Evolutionary conservation across 2,113 vertebrate genomes (phyloP), one percentile per base, ranked within the genome.

Genomic region (Tachysurus vachellii): DNA sequence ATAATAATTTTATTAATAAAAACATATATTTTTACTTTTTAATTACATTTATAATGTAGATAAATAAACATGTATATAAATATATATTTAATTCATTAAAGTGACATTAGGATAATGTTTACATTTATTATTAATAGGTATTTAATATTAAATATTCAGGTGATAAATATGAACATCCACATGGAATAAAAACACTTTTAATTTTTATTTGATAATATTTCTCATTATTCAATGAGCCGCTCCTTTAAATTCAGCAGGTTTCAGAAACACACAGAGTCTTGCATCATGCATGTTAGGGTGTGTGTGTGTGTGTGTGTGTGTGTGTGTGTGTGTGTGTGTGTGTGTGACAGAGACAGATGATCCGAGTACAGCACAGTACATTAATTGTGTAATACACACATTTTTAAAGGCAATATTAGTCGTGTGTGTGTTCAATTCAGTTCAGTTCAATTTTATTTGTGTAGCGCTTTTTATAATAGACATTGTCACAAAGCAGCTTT

Each of bases 231-330:
- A 31, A 16, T 1, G 56, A 61, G n/a, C 68, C 31, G 77, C 17
- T 66, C n/a, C 62, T 71, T 86, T 54, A 82, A 71, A 61, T 71
- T 28, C 66, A 68, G 59, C 47, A 36, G 75, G 79, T 87, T 87
- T 82, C 85, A 87, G 54, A 47, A 70, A 42, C 85, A 80, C 64
- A 57, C 47, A 0, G 26, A 70, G 47, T 81, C 77, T 82, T 87
- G 75, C 80, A 87, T 87, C 85, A 83, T 70, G 70, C 19, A 54
- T 86, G 66, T 70, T 31, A 36, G 59, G 7, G 73, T 79, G 44
- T 64, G 73, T 79, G 28, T 57, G 75, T 77, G 36, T 73, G 70
- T 44, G 36, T 21, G 36, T 23, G 70, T 73, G 70, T 42, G 70
- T 19, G 36, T n/a, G 42, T 10, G 66, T 16, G 66, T 36, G 14